Evolutionary conservation across 1,140 invertebrate genomes (phyloP), one percentile per base, ranked within the genome.

Genomic region (Papilio machaon): DNA sequence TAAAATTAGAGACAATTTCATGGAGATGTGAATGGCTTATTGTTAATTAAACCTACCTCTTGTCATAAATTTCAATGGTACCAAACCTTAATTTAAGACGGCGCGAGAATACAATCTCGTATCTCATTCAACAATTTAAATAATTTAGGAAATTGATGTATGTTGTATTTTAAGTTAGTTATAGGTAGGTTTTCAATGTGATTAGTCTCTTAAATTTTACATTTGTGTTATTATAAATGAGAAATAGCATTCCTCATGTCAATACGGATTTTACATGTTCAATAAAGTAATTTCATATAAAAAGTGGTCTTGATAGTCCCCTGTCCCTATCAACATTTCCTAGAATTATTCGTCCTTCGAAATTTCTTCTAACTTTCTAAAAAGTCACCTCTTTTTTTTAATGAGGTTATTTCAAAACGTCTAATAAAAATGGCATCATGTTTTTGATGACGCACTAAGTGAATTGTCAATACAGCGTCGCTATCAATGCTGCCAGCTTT

Each of bases 221-320:
- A 94, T 95, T 93, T 94, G 92, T 95, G 94, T 95, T 95, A 94
- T 94, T 95, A 90, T 95, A 93, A 94, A 94, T 94, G 92, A 94
- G 93, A 92, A 95, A 91, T 95, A 95, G 94, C 95, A 95, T 95
- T 95, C 95, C 95, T 95, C 94, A 93, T 95, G 94, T 95, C 95
- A 93, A 95, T 93, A 94, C 89, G 93, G 93, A 92, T 94, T 95
- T 95, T 95, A 95, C 94, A 95, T 95, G 93, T 95, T 95, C 94
- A 95, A 95, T 94, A 95, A 95, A 95, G 91, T 95, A 95, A 95
- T 95, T 95, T 95, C 95, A 92, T 95, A 95, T 95, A 94, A 94
- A 91, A 90, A 88, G 91, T 84, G 91, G 90, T 90, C 89, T 91
- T 90, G 8, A 64, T 67, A 38, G 30, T 35, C 10, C 64, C 64